phyloP scores from a whole-genome alignment of 2,888 invertebrate genomes.

The Chaetoderma sp. region DNA sequence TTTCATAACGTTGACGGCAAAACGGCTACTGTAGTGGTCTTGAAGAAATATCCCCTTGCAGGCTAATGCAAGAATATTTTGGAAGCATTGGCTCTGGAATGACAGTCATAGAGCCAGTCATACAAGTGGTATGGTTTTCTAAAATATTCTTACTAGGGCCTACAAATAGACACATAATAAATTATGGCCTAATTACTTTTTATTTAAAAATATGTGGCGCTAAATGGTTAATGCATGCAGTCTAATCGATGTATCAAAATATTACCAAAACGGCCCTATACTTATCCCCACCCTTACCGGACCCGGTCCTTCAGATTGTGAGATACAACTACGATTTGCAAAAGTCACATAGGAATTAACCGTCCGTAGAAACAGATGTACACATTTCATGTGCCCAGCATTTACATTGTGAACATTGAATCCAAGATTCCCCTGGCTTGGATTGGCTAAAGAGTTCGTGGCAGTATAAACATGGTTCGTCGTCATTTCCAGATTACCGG shows the following conservation, averaged over 20 bases:
- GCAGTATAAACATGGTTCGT: slow-evolving; percentile 1
- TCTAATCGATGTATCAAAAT: background rate
- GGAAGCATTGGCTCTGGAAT: too few species aligned
- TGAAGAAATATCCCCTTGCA: too few species aligned
- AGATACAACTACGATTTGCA: background rate
- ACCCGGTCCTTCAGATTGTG: background rate
- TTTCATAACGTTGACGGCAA: too few species aligned
- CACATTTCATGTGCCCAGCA: slow-evolving; percentile 1
- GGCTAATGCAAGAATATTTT: too few species aligned
- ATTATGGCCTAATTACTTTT: too few species aligned
- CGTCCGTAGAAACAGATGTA: background rate
- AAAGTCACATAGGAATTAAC: background rate
- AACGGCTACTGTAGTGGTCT: too few species aligned
- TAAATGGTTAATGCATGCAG: background rate
- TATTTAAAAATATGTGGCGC: background rate
- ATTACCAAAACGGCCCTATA: too few species aligned
- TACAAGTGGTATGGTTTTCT: too few species aligned
- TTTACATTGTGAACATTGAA: background rate
- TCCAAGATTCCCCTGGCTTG: background rate
- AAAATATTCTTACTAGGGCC: too few species aligned
- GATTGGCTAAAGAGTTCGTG: background rate
- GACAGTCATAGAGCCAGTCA: too few species aligned
- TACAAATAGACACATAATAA: too few species aligned
- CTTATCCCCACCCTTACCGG: too few species aligned
- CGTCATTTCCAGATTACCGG: background rate